A percentile compares a stretch with the other conserved stretches of the same genome.
Conservation (phyloP, 2,113 vertebrate genomes). For the Trichechus manatus region DNA sequence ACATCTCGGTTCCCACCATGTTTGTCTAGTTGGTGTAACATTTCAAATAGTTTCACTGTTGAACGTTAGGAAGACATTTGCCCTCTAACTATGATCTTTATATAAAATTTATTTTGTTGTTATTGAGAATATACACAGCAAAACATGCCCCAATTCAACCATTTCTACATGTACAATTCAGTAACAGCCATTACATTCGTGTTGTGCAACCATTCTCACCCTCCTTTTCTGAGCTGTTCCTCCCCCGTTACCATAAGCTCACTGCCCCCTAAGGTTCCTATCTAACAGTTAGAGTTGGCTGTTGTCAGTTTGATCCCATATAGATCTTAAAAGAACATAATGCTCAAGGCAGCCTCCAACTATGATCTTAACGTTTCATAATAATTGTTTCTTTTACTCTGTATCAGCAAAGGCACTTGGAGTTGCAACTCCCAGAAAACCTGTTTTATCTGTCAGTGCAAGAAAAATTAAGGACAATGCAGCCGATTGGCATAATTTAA, state of each 20-base stretch:
- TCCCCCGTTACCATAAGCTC: neutral
- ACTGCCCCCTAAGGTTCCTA: neutral
- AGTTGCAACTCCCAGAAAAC: constrained; percentile 87
- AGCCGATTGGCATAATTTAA: constrained; percentile 97
- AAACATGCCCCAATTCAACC: no score
- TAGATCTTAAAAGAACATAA: neutral
- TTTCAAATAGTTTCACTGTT: neutral
- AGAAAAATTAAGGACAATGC: constrained; percentile 96
- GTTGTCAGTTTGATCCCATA: neutral
- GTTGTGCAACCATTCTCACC: no score
- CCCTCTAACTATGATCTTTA: neutral
- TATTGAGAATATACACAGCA: no score
- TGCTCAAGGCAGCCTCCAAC: neutral
- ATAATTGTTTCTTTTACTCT: constrained; percentile 39
- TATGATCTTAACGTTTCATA: neutral
- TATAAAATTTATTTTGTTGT: no score
- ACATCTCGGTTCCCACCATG: neutral
- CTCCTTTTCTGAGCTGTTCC: neutral
- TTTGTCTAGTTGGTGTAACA: neutral
- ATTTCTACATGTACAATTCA: no score
- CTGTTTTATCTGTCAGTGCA: constrained; percentile 91
- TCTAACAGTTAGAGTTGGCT: neutral
- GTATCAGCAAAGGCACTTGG: constrained; percentile 84
- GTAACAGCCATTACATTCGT: no score
- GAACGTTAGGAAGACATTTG: neutral